Evolutionary conservation across 1,140 invertebrate species (phyloP).

Genomic region (Schlechtendalia chinensis): DNA sequence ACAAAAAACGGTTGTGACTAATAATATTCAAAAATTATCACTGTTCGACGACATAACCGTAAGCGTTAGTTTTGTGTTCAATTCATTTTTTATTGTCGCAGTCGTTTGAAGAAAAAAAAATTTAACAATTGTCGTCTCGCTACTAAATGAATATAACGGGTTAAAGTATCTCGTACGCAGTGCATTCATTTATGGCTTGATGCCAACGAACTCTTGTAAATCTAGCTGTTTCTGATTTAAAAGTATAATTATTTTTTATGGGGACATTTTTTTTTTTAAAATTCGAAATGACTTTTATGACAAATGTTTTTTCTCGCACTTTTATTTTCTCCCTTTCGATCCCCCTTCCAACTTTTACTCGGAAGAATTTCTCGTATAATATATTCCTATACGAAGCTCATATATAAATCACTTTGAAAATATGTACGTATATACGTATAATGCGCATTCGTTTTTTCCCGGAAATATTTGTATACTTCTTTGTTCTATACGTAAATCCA

Average conservation of each 20-base stretch:
- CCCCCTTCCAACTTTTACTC: not conserved
- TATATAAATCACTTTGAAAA: conserved; percentile 3
- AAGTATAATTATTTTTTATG: conserved; percentile 2
- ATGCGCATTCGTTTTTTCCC: not conserved
- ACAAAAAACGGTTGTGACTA: no score
- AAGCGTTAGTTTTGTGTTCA: no score
- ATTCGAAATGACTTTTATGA: conserved; percentile 5
- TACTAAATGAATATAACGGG: not conserved
- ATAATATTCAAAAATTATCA: no score
- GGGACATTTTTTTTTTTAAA: not conserved
- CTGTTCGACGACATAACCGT: no score
- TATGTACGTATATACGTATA: not conserved
- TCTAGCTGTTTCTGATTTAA: conserved; percentile 14
- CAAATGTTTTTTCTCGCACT: not conserved
- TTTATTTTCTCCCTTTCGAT: not conserved
- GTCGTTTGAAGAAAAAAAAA: no score
- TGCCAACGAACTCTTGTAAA: conserved; percentile 1
- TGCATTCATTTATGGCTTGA: not conserved
- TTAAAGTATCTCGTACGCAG: not conserved
- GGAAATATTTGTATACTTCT: not conserved
- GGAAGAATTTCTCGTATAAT: not conserved
- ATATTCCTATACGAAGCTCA: not conserved
- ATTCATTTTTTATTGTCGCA: no score
- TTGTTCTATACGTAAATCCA: not conserved
- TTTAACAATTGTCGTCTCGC: not conserved